These are phyloP conservation scores for Probosciger aterrimus DNA, from an alignment of 2,113 vertebrate genomes.

Conservation along the genomic window DNA sequence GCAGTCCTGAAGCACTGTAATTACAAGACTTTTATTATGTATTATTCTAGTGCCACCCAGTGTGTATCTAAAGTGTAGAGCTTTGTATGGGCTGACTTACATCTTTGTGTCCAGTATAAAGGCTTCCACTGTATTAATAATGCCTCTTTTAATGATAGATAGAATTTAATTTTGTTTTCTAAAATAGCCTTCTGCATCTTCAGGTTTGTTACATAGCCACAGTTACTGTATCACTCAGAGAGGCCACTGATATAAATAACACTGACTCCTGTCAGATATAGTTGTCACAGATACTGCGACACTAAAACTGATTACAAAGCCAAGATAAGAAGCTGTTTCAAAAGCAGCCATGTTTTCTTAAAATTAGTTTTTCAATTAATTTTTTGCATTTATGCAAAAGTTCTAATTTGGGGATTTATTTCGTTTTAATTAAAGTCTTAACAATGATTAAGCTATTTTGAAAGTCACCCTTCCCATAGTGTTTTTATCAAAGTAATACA, in stretches of 20 bases:
- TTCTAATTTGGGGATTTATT: neutral
- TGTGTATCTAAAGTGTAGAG: constrained; percentile 20
- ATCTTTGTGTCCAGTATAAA: neutral
- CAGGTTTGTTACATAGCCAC: neutral
- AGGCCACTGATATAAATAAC: neutral
- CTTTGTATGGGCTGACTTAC: neutral
- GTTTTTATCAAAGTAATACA: neutral
- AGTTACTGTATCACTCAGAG: neutral
- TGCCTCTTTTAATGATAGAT: neutral
- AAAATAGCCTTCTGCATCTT: neutral
- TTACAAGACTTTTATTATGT: neutral
- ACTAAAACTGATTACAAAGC: neutral
- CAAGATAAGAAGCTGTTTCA: neutral
- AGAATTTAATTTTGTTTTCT: neutral
- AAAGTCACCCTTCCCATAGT: neutral
- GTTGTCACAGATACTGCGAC: neutral
- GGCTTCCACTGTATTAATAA: neutral
- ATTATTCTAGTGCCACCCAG: constrained; percentile 80
- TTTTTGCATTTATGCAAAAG: neutral
- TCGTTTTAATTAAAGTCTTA: neutral
- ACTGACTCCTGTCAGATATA: neutral
- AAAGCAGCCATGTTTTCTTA: neutral
- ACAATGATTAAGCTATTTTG: neutral
- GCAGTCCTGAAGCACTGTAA: neutral
- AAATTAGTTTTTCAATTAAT: neutral